A percentile compares a stretch with the other conserved stretches of the same genome.
These are phyloP conservation scores for Orientallactaga sibirica DNA, from an alignment of 2,797 vertebrate species.

Conservation along the genomic window DNA sequence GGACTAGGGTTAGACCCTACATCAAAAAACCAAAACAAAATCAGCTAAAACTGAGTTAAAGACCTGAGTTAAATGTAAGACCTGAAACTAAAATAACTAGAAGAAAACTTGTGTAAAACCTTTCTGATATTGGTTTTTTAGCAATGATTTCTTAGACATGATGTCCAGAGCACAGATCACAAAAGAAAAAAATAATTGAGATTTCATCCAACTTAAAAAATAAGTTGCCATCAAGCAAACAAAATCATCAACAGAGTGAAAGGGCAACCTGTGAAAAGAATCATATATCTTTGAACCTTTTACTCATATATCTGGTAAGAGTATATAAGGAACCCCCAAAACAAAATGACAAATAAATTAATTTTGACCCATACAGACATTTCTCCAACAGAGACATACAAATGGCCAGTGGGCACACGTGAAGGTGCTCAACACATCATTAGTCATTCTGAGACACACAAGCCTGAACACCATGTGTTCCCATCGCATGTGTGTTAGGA, in stretches of 20 bases:
- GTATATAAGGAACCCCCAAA: neutral
- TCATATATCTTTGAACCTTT: neutral
- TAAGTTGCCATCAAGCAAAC: neutral
- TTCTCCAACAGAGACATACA: neutral
- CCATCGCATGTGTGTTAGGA: neutral
- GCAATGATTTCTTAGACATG: neutral
- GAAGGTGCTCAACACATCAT: neutral
- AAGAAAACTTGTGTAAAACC: neutral
- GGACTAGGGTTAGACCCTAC: too few relatives aligned
- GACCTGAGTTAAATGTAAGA: neutral
- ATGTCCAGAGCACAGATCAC: neutral
- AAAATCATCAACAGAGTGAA: neutral
- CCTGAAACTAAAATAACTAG: neutral
- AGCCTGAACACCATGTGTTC: neutral
- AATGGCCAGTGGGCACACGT: neutral
- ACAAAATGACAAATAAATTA: neutral
- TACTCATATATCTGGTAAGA: neutral
- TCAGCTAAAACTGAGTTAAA: neutral
- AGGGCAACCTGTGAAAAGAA: neutral
- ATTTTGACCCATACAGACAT: neutral
- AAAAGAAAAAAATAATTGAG: neutral
- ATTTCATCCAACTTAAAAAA: neutral
- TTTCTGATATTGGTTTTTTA: neutral
- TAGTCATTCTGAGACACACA: neutral
- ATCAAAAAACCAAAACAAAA: too few relatives aligned